phyloP scores from a whole-genome alignment of 2,888 invertebrate genomes.

The Sesamia inferens region DNA sequence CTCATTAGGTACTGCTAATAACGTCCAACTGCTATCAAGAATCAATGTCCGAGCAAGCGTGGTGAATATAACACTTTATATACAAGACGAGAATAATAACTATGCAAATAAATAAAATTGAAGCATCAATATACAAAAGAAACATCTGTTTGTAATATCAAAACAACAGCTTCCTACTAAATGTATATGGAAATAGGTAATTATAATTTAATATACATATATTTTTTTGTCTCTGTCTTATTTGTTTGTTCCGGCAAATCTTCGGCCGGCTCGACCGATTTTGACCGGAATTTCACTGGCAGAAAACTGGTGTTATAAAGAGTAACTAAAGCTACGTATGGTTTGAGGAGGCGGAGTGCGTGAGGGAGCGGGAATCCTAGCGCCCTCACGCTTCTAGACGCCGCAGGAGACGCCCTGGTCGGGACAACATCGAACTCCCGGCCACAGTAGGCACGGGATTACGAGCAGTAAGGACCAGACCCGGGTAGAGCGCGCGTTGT shows the following conservation, averaged over 20 bases:
- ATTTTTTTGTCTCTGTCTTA: not conserved
- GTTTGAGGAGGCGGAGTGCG: too few species aligned
- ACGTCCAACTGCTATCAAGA: not conserved
- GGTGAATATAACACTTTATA: not conserved
- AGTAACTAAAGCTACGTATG: not conserved
- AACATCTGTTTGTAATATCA: not conserved
- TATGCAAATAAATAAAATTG: not conserved
- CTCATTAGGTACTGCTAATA: not conserved
- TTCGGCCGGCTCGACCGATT: not conserved
- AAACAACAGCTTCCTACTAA: not conserved
- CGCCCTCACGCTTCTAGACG: too few species aligned
- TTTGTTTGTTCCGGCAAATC: not conserved
- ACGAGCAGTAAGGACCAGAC: too few species aligned
- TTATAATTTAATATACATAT: too few species aligned
- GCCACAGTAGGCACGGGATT: too few species aligned
- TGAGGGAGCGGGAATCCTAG: too few species aligned
- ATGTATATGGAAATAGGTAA: not conserved
- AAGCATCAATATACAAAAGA: not conserved
- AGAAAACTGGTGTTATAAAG: not conserved
- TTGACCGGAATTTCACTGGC: not conserved
- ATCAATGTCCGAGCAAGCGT: slow-evolving; percentile 1
- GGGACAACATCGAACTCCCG: too few species aligned
- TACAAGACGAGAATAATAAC: not conserved
- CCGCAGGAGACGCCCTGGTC: too few species aligned
- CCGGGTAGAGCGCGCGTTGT: too few species aligned